Percentiles rank a stretch among this genome's conserved stretches.
Evolutionary conservation across 2,888 invertebrate species (phyloP).

Genomic region (Eurytoma californica): DNA sequence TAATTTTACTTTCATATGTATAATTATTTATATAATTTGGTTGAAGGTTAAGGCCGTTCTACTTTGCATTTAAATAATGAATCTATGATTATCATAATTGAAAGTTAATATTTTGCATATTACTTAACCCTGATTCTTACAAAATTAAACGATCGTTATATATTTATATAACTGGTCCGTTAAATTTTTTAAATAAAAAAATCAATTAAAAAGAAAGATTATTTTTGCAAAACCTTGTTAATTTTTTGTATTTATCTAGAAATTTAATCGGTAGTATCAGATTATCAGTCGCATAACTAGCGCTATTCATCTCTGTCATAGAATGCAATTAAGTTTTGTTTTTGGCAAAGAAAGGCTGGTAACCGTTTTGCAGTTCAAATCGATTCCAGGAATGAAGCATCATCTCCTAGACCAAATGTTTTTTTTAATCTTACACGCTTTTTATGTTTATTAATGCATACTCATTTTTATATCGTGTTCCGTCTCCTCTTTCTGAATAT

Average conservation of each 20-base stretch:
- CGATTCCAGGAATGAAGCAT: conserved; percentile 45
- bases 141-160: too few relatives aligned
- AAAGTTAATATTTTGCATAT: too few relatives aligned
- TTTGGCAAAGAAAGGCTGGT: conserved; percentile 28
- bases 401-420: not conserved
- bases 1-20: too few relatives aligned
- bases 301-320: conserved; percentile 43
- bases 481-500: conserved; percentile 49
- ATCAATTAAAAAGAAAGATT: too few relatives aligned
- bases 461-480: conserved; percentile 49
- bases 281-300: conserved; percentile 25
- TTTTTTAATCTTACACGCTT: conserved; percentile 33
- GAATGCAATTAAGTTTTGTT: conserved; percentile 45
- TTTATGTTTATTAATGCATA: conserved; percentile 44
- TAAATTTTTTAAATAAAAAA: too few relatives aligned
- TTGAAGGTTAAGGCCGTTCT: too few relatives aligned
- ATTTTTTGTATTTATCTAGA: conserved; percentile 11
- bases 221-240: too few relatives aligned
- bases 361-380: conserved; percentile 21
- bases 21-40: too few relatives aligned
- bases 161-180: too few relatives aligned
- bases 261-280: conserved; percentile 27
- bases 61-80: too few relatives aligned
- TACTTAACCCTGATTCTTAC: too few relatives aligned
- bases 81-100: too few relatives aligned